These are phyloP conservation scores for Synchiropus splendidus DNA, from an alignment of 2,113 vertebrate species.

Conservation along the genomic window DNA sequence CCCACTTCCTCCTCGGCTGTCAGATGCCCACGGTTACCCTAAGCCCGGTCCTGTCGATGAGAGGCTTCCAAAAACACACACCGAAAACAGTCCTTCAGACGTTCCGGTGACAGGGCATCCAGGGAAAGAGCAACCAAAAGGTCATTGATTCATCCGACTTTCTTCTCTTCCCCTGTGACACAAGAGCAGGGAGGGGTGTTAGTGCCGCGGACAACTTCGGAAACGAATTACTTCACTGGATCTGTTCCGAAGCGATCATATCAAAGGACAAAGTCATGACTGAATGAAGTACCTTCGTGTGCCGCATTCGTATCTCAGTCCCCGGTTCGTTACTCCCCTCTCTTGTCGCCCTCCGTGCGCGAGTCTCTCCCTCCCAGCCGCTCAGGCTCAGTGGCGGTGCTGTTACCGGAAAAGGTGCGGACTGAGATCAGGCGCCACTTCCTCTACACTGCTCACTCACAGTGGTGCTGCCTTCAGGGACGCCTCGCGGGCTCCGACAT, in stretches of 20 bases:
- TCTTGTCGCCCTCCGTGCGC: conserved; percentile 38
- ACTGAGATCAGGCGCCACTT: conserved; percentile 71
- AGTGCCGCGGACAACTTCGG: conserved; percentile 65
- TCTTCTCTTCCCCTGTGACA: conserved; percentile 62
- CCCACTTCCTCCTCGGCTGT: conserved; percentile 61
- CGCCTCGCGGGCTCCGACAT: conserved; percentile 14
- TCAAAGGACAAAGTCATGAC: not conserved
- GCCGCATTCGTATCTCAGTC: conserved; percentile 35
- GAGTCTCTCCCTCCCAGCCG: conserved; percentile 5
- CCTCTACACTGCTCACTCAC: conserved; percentile 54
- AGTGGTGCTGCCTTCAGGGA: conserved; percentile 20
- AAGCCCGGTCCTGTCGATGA: conserved; percentile 19
- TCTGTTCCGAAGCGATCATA: not conserved
- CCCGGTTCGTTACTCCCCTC: conserved; percentile 52
- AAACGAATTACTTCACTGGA: conserved; percentile 13
- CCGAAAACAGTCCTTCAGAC: conserved; percentile 13
- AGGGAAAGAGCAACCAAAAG: conserved; percentile 47
- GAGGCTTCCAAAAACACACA: conserved; percentile 7
- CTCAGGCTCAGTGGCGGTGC: conserved; percentile 23
- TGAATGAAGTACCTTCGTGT: conserved; percentile 43
- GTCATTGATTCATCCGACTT: conserved; percentile 70
- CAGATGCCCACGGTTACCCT: conserved; percentile 51
- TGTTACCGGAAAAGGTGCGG: conserved; percentile 78
- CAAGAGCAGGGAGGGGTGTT: conserved; percentile 71
- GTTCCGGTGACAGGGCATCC: conserved; percentile 34